Percentiles rank a stretch among this genome's conserved stretches.
Conservation (phyloP, 2,888 invertebrate species). For the Molorchus minor region DNA sequence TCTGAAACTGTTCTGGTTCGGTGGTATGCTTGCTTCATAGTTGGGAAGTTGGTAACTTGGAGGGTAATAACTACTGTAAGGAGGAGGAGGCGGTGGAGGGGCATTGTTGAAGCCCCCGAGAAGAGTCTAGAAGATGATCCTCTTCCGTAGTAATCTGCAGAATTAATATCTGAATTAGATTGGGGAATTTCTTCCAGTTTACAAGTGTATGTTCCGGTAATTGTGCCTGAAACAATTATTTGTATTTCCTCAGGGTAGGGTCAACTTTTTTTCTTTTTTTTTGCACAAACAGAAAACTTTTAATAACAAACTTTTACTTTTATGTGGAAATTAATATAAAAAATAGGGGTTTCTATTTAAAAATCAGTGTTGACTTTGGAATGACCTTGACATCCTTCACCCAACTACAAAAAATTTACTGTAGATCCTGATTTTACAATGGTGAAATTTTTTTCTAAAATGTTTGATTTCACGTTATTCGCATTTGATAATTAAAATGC, state of each 20-base stretch:
- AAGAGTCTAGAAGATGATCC: background rate
- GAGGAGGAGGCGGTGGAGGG: background rate
- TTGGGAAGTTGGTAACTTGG: no score
- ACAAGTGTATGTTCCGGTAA: constrained; percentile 3
- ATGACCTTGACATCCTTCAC: no score
- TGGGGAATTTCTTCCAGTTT: background rate
- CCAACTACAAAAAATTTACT: no score
- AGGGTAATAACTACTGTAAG: no score
- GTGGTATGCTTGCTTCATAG: background rate
- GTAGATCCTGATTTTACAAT: no score
- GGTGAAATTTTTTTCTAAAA: no score
- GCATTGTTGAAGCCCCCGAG: background rate
- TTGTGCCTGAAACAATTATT: constrained; percentile 1
- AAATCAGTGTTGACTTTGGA: no score
- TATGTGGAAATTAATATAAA: no score
- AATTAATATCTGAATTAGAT: constrained; percentile 21
- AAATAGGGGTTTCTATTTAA: no score
- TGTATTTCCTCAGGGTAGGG: background rate
- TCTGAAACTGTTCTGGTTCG: background rate
- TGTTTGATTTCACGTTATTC: no score
- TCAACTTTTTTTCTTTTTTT: background rate
- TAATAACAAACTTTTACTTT: background rate
- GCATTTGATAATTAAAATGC: no score
- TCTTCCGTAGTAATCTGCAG: constrained; percentile 13
- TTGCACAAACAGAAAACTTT: background rate